A percentile compares a stretch with the other conserved stretches of the same genome.
These are phyloP conservation scores for Brachionichthys hirsutus DNA, from an alignment of 2,113 vertebrate genomes.

Conservation along the genomic window DNA sequence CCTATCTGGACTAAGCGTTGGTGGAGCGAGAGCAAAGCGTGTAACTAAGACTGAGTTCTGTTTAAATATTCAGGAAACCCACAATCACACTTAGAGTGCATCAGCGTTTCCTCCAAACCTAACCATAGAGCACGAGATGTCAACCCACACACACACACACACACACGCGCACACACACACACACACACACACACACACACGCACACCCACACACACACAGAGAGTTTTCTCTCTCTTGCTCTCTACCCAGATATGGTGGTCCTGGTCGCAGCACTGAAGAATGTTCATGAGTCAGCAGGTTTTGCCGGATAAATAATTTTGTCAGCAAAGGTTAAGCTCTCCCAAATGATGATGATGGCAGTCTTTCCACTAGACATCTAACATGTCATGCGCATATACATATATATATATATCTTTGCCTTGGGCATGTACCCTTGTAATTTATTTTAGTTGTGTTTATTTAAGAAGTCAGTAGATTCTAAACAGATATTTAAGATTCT, in stretches of 20 bases:
- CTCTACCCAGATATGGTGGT: slow-evolving; percentile 60
- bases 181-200: slow-evolving; percentile 16
- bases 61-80: slow-evolving; percentile 29
- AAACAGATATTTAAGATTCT: background rate
- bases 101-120: slow-evolving; percentile 12
- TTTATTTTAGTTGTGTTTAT: no score
- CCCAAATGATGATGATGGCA: no score
- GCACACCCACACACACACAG: slow-evolving; percentile 13
- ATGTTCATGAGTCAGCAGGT: slow-evolving; percentile 52
- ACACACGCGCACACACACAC: slow-evolving; percentile 11
- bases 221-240: slow-evolving; percentile 4
- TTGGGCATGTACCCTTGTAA: no score
- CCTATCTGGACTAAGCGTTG: background rate
- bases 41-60: no score
- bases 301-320: slow-evolving; percentile 5
- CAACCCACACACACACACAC: background rate
- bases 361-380: no score
- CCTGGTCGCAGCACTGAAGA: slow-evolving; percentile 18
- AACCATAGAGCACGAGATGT: background rate
- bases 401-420: no score
- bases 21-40: no score
- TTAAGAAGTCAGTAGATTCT: no score
- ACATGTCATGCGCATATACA: no score
- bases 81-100: slow-evolving; percentile 2
- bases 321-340: no score